Conservation (phyloP, 2,797 vertebrate genomes). For the Pipistrellus pygmaeus region DNA sequence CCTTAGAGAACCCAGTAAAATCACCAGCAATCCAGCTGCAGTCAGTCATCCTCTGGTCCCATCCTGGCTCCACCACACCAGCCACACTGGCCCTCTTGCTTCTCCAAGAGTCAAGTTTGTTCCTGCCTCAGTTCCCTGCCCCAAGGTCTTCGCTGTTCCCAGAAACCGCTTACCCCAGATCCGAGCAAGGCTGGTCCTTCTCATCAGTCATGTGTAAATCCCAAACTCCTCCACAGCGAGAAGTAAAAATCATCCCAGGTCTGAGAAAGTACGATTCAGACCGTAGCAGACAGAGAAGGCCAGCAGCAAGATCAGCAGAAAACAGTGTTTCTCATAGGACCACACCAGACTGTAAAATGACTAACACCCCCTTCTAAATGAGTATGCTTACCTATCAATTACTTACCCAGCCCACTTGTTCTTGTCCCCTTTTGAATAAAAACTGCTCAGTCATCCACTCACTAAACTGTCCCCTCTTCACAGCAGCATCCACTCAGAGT, state of each 20-base stretch:
- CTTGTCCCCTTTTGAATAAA: slow-evolving; percentile 17
- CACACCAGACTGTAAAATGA: neutral
- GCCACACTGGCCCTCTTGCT: neutral
- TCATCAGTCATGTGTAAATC: neutral
- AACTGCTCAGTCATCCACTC: neutral
- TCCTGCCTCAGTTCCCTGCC: neutral
- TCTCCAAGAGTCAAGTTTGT: neutral
- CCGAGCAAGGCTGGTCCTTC: neutral
- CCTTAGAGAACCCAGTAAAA: neutral
- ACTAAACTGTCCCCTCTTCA: neutral
- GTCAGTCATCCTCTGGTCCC: neutral
- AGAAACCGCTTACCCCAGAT: neutral
- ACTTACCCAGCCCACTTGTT: neutral
- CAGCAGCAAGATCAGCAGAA: neutral
- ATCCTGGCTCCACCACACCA: neutral
- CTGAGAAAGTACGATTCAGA: neutral
- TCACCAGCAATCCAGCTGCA: neutral
- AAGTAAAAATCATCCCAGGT: neutral
- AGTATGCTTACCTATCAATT: neutral
- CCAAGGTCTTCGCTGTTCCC: neutral
- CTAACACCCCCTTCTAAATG: neutral
- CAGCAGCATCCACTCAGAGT: neutral
- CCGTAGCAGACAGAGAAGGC: neutral
- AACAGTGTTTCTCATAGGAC: neutral
- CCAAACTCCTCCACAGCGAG: slow-evolving; percentile 16